Percentiles rank a stretch among this genome's conserved stretches.
phyloP scores from a whole-genome alignment of 2,797 vertebrate species.

The Corythornis leucogaster region DNA sequence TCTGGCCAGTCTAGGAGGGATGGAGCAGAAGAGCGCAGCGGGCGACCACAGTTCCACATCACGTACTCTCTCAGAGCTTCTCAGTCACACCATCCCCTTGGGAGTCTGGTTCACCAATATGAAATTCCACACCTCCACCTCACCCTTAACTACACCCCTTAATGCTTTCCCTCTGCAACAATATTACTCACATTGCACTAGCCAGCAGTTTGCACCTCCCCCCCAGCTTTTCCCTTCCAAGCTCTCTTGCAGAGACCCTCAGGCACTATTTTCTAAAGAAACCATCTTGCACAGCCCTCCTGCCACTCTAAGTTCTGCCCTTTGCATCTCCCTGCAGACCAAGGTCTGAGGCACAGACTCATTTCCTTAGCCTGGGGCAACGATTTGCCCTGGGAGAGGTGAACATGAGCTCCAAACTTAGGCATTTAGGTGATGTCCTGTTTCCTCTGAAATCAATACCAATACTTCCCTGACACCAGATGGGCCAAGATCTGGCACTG shows the following conservation, averaged over 20 bases:
- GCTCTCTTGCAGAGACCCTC: background rate
- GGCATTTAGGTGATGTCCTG: background rate
- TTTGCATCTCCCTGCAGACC: background rate
- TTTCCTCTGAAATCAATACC: background rate
- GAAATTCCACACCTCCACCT: conserved; percentile 50
- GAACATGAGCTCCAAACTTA: background rate
- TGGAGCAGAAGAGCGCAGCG: background rate
- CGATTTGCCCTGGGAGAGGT: background rate
- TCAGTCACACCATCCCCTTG: background rate
- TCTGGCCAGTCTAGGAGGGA: background rate
- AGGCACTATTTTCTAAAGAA: background rate
- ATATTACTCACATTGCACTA: background rate
- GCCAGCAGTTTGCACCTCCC: background rate
- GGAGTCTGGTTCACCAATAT: background rate
- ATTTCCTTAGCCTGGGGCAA: background rate
- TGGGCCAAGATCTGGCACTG: background rate
- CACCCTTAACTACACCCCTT: background rate
- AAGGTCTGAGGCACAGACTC: background rate
- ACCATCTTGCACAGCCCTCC: background rate
- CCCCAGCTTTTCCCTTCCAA: background rate
- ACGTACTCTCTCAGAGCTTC: background rate
- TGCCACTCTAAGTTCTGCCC: background rate
- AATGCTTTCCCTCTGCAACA: background rate
- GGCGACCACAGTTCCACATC: background rate
- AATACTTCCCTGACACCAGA: background rate